phyloP scores from a whole-genome alignment of 2,797 vertebrate genomes.

The Anguilla marmorata region DNA sequence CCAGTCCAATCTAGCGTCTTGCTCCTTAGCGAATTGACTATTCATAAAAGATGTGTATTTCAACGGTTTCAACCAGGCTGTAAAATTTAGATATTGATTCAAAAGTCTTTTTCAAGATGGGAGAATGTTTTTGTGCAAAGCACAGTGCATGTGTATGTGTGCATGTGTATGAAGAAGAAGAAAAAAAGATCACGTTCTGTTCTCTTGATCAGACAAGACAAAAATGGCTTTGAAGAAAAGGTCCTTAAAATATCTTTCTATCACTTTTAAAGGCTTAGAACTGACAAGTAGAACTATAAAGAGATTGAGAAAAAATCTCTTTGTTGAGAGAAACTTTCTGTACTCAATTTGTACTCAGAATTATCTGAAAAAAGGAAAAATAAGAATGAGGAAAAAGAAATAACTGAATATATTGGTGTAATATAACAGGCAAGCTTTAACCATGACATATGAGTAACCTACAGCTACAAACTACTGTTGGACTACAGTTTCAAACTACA shows the following conservation, averaged over 20 bases:
- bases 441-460: constrained; percentile 2
- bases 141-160: not conserved
- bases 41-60: not conserved
- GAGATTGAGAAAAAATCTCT: not conserved
- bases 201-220: not conserved
- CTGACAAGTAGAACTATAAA: not conserved
- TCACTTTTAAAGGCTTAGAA: not conserved
- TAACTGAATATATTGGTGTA: not conserved
- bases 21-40: not conserved
- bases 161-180: not conserved
- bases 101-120: not conserved
- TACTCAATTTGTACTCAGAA: not conserved
- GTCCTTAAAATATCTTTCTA: not conserved
- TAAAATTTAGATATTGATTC: not conserved
- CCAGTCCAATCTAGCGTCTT: not conserved
- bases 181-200: not conserved
- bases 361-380: not conserved
- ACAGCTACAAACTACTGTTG: not conserved
- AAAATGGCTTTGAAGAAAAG: constrained; percentile 4
- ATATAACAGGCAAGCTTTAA: not conserved
- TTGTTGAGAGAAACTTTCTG: not conserved
- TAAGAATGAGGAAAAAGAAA: not conserved
- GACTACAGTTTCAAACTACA: not conserved
- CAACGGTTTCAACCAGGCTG: not conserved
- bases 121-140: not conserved